These are phyloP conservation scores for Botia almorhae DNA, from an alignment of 2,797 vertebrate genomes.

Conservation along the genomic window DNA sequence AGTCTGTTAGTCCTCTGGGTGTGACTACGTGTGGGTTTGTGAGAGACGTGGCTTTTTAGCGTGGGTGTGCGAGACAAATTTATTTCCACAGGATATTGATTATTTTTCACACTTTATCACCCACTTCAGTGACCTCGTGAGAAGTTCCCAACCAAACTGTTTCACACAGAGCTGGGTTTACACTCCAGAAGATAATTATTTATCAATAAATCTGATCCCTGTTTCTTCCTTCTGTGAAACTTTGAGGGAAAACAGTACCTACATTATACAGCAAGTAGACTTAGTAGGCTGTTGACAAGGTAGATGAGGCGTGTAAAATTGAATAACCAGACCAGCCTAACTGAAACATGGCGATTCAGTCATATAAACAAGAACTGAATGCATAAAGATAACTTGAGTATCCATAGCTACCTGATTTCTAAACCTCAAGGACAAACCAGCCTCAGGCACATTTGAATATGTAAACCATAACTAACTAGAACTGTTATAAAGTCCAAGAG, in stretches of 20 bases:
- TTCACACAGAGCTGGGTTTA: slow-evolving; percentile 23
- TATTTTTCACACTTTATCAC: slow-evolving; percentile 39
- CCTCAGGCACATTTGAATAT: slow-evolving; percentile 12
- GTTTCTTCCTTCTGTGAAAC: slow-evolving; percentile 21
- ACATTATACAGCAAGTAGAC: slow-evolving; percentile 5
- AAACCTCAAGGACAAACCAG: slow-evolving; percentile 21
- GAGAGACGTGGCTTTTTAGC: background rate
- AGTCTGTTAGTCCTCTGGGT: slow-evolving; percentile 9
- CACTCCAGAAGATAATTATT: slow-evolving; percentile 42
- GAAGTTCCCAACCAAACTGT: slow-evolving; percentile 18
- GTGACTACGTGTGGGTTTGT: background rate
- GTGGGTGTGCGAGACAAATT: background rate
- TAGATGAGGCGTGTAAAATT: slow-evolving; percentile 22
- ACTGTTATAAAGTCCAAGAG: background rate
- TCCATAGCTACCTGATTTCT: background rate
- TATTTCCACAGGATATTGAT: slow-evolving; percentile 15
- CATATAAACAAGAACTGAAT: background rate
- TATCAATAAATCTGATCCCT: slow-evolving; percentile 34
- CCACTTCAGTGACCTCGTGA: slow-evolving; percentile 25
- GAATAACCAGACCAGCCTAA: background rate
- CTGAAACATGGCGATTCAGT: background rate
- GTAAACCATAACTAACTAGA: background rate
- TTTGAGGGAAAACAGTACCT: background rate
- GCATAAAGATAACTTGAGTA: background rate
- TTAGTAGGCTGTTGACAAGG: slow-evolving; percentile 9